Evolutionary conservation across 2,888 invertebrate genomes (phyloP), one percentile per base, ranked within the genome.

Genomic region (Drosophila fungiperda): DNA sequence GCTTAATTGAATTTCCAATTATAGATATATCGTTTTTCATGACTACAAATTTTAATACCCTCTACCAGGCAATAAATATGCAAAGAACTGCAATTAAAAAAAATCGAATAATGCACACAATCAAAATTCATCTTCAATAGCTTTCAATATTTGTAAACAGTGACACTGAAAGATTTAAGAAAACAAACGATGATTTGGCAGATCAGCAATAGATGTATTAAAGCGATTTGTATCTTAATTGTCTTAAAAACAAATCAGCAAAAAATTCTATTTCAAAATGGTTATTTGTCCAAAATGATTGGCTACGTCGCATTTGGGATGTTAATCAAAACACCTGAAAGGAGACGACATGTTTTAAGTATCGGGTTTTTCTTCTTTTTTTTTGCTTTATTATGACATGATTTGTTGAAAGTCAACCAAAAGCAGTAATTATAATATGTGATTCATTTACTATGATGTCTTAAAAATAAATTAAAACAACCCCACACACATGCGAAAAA

Each of bases 151-250:
- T 73, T 58, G 48, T 36, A 12, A 29, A 32, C 52, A 60, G 50
- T 78, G 78, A 74, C 71, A 71, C 49, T 57, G 66, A 32, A 61
- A 63, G 29, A 71, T 71, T 78, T 66, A n/a, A 36, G n/a, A 36
- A 52, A 29, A 58, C 12, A 49, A 38, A 48, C 52, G 66, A 78
- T 78, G 79, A 78, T 50, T 71, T 68, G 64, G 1, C 71, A 78
- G 45, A 65, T 62, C 36, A n/a, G 9, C 48, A 67, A 23, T 9
- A 59, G 58, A 64, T 52, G 26, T 26, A 11, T 23, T 2, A 49
- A 64, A 42, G 33, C 53, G 50, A 64, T 67, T 78, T 74, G 61
- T 49, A 48, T 52, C 26, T 53, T 58, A 70, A 67, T 61, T 63
- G 36, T 26, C 49, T 35, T 33, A 36, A 64, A 48, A 23, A 4